Evolutionary conservation across 2,797 vertebrate species (phyloP), one percentile per base, ranked within the genome.

Genomic region (Nannoperca australis): DNA sequence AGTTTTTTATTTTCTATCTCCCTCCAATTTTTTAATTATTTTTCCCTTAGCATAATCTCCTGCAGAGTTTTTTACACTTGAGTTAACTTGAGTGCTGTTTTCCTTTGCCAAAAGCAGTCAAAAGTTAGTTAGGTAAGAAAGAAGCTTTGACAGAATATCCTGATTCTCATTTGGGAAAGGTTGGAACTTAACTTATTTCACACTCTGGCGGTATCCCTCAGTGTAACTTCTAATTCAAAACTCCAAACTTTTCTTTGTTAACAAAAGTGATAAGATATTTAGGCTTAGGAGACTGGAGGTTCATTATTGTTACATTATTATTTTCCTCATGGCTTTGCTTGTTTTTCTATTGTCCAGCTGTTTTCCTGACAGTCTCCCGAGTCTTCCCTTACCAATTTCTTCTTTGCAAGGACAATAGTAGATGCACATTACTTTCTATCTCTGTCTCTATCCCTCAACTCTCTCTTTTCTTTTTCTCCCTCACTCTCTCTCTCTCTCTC

Each of bases 21-120:
- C 77, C 77, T 82, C 88, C 78, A 78, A 83, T 91, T 91, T 89
- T 90, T 88, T 86, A 90, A 91, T 92, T 93, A 90, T 93, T 92
- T 92, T 90, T 86, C 75, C 71, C 73, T 67, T 34, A 61, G 85
- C 86, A 89, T 94, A 91, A 92, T 95, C 89, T 94, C 91, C 89
- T 87, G 88, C 85, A 90, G 92, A 90, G 91, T 38, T 81, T 89
- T 87, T 87, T 80, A 83, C 87, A 72, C 90, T 90, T 79, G 81
- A 91, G 86, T 91, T 92, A 93, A 92, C 88, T 86, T 79, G 81
- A 90, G 76, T 73, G 79, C 83, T 92, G 84, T 92, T 93, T 90
- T 91, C 78, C 67, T 89, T 87, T 91, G 83, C 87, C 91, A 91
- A 89, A 84, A 90, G 89, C 87, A 91, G 85, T 91, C 80, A 85